phyloP scores from a whole-genome alignment of 2,113 vertebrate genomes.

The Carollia perspicillata region DNA sequence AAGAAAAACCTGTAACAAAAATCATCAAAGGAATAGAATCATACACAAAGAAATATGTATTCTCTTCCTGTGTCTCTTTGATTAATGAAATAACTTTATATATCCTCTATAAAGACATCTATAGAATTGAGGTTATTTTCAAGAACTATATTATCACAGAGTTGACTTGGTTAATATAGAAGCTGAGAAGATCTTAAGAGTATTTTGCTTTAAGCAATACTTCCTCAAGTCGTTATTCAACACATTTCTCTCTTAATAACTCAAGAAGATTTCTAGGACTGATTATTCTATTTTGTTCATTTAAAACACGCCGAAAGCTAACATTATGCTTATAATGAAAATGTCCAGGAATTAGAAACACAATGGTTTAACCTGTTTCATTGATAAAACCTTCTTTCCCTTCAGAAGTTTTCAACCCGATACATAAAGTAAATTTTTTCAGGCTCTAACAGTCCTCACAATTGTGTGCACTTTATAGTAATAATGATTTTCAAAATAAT shows the following conservation, averaged over 20 bases:
- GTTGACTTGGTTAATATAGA: neutral
- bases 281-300: neutral
- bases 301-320: neutral
- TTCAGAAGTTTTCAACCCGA: neutral
- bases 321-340: neutral
- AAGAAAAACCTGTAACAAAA: conserved; percentile 30
- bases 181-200: neutral
- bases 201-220: neutral
- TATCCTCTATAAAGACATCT: neutral
- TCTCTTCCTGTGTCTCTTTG: neutral
- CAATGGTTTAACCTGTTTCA: neutral
- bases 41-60: neutral
- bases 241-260: neutral
- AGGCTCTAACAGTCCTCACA: neutral
- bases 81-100: neutral
- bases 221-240: neutral
- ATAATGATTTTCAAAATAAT: neutral
- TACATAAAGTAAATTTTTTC: neutral
- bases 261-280: neutral
- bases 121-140: neutral
- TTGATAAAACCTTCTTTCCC: neutral
- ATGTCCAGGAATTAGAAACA: neutral
- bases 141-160: neutral
- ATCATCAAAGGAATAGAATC: neutral
- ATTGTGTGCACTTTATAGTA: neutral